phyloP scores from a whole-genome alignment of 2,888 invertebrate genomes.

The Acanthosepion lycidas region DNA sequence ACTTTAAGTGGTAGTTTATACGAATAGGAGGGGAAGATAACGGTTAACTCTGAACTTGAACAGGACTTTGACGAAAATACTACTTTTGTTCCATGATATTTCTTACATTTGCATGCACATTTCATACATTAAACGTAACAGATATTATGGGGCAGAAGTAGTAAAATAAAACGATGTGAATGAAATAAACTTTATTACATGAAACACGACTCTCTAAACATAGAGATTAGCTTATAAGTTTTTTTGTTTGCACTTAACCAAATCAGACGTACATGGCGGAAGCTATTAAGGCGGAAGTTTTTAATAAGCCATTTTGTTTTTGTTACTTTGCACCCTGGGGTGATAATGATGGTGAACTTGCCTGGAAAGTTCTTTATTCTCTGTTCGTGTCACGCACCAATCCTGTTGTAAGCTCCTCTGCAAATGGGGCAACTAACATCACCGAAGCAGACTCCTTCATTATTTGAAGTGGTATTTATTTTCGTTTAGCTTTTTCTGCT shows the following conservation, averaged over 20 bases:
- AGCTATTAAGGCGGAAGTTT: not conserved
- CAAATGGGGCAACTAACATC: not conserved
- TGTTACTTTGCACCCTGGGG: not conserved
- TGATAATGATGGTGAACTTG: not conserved
- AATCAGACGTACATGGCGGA: not conserved
- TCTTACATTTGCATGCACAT: too few species aligned
- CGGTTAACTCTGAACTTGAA: too few species aligned
- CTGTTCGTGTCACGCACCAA: conserved; percentile 4
- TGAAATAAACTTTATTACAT: not conserved
- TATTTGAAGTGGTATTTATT: not conserved
- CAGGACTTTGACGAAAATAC: too few species aligned
- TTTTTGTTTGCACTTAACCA: not conserved
- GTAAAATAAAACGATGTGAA: too few species aligned
- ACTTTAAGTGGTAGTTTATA: too few species aligned
- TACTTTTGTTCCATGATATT: too few species aligned
- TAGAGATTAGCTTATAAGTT: not conserved
- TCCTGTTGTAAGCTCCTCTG: not conserved
- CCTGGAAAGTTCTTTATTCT: conserved; percentile 9
- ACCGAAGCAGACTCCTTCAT: not conserved
- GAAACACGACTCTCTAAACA: not conserved
- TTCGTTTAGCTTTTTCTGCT: not conserved
- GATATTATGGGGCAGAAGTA: too few species aligned
- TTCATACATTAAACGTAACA: too few species aligned
- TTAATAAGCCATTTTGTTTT: conserved; percentile 21
- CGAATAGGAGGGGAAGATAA: too few species aligned